phyloP scores from a whole-genome alignment of 2,113 vertebrate genomes.

The Anguilla rostrata region DNA sequence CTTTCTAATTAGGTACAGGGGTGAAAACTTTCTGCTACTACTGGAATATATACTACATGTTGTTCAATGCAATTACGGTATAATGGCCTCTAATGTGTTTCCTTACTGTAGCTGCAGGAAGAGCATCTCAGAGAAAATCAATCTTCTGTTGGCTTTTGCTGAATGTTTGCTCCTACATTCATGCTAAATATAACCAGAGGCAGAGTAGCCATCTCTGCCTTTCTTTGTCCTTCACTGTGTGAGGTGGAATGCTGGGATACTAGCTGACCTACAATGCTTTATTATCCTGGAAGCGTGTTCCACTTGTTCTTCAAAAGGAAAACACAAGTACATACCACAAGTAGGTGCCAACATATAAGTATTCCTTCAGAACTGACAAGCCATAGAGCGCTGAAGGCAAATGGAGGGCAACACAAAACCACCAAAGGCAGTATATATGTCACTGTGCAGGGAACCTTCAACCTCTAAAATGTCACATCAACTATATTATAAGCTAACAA shows the following conservation, averaged over 20 bases:
- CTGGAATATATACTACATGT: background rate
- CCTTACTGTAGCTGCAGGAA: background rate
- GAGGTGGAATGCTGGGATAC: background rate
- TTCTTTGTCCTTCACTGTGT: background rate
- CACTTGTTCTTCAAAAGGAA: background rate
- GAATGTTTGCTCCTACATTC: background rate
- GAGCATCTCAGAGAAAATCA: background rate
- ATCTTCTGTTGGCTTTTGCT: background rate
- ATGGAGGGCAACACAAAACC: background rate
- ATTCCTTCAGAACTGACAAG: background rate
- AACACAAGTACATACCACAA: background rate
- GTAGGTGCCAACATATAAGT: background rate
- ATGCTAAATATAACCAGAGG: background rate
- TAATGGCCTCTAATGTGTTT: background rate
- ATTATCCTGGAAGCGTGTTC: background rate
- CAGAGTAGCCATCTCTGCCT: background rate
- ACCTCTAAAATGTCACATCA: background rate
- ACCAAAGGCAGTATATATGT: background rate
- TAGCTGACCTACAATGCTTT: background rate
- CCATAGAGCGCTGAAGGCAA: background rate
- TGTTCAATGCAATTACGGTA: background rate
- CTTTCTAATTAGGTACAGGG: background rate
- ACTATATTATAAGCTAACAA: background rate
- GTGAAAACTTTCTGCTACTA: background rate
- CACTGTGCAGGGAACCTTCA: background rate